phyloP scores from a whole-genome alignment of 2,113 vertebrate genomes.

The Phainopepla nitens region DNA sequence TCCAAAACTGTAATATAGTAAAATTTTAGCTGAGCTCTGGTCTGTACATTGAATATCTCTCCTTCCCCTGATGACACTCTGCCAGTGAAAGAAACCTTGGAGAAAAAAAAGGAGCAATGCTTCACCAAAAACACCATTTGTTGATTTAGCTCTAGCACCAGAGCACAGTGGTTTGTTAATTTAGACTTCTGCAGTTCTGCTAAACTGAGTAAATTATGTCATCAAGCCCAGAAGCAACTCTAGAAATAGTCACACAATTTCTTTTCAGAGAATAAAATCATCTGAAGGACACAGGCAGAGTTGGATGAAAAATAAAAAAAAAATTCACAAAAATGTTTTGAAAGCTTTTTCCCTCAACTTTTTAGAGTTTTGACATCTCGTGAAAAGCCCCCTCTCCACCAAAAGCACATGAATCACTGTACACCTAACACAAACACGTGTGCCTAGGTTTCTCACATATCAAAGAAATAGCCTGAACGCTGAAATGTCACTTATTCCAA shows the following conservation, averaged over 20 bases:
- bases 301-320: not conserved
- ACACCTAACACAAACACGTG: not conserved
- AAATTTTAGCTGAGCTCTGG: not conserved
- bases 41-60: not conserved
- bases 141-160: not conserved
- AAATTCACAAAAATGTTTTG: not conserved
- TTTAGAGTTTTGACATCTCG: not conserved
- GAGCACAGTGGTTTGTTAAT: not conserved
- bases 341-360: not conserved
- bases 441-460: not conserved
- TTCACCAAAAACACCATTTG: not conserved
- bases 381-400: not conserved
- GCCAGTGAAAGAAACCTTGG: not conserved
- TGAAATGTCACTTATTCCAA: not conserved
- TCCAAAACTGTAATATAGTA: not conserved
- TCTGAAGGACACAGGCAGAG: not conserved
- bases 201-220: conserved; percentile 35
- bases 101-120: not conserved
- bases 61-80: not conserved
- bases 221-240: not conserved
- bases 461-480: not conserved
- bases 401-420: not conserved
- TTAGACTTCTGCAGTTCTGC: conserved; percentile 1
- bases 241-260: not conserved
- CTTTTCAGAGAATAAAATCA: not conserved